Evolutionary conservation across 2,888 invertebrate species (phyloP).

Genomic region (Lasioglossum oenotherae): DNA sequence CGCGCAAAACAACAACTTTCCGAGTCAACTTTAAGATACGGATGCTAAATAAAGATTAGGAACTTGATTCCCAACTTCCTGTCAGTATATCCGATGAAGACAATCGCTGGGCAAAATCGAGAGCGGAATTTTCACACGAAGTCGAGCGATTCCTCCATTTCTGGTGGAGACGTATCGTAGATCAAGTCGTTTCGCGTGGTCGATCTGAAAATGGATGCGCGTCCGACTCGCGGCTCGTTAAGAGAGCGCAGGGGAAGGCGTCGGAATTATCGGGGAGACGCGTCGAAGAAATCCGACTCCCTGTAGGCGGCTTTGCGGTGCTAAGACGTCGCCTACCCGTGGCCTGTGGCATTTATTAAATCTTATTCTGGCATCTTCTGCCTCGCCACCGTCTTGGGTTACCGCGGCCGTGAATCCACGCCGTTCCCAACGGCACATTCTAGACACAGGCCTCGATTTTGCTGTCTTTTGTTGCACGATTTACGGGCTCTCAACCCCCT

Average conservation of each 20-base stretch:
- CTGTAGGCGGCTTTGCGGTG: slow-evolving; percentile 72
- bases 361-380: slow-evolving; percentile 77
- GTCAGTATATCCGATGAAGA: not conserved
- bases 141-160: too few species aligned
- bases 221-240: slow-evolving; percentile 55
- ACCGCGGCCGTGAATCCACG: slow-evolving; percentile 56
- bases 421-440: slow-evolving; percentile 46
- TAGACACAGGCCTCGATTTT: slow-evolving; percentile 56
- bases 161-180: not conserved
- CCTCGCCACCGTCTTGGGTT: slow-evolving; percentile 71
- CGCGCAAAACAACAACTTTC: not conserved
- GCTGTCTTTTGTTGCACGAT: slow-evolving; percentile 56
- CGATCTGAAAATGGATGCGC: slow-evolving; percentile 46
- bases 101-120: not conserved
- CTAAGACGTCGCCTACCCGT: slow-evolving; percentile 75
- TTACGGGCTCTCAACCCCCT: slow-evolving; percentile 36
- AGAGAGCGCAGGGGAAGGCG: slow-evolving; percentile 28
- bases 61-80: not conserved
- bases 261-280: slow-evolving; percentile 60
- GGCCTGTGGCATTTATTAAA: slow-evolving; percentile 80
- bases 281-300: slow-evolving; percentile 72
- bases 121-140: not conserved
- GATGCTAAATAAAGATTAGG: not conserved
- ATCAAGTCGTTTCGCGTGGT: slow-evolving; percentile 5
- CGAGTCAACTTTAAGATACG: not conserved